Evolutionary conservation across 2,113 vertebrate genomes (phyloP).

Genomic region (Coryphaenoides rupestris): DNA sequence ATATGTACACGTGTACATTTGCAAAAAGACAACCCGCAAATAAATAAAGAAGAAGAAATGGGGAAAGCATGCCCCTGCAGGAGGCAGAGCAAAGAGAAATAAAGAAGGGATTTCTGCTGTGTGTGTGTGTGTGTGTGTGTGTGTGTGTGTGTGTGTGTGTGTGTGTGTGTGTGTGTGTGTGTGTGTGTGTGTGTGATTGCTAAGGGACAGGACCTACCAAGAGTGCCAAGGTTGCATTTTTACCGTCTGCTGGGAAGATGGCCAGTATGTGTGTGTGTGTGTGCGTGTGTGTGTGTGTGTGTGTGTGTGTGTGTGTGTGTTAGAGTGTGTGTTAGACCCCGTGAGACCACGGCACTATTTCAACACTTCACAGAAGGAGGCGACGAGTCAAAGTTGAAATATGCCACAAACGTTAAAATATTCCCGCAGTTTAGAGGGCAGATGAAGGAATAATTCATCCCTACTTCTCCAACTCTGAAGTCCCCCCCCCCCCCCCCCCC

Average conservation of each 20-base stretch:
- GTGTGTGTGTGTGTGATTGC: constrained; percentile 29
- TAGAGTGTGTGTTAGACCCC: no score
- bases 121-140: constrained; percentile 13
- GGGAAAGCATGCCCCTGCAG: no score
- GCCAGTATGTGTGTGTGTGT: constrained; percentile 31
- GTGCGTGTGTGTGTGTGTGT: no score
- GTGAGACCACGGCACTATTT: constrained; percentile 31
- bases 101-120: not conserved
- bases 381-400: constrained; percentile 47
- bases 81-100: not conserved
- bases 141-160: constrained; percentile 12
- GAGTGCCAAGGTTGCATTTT: constrained; percentile 59
- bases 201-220: constrained; percentile 45
- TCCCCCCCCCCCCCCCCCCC: not conserved
- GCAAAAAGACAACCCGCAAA: not conserved
- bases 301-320: no score
- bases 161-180: not conserved
- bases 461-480: not conserved
- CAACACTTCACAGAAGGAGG: constrained; percentile 42
- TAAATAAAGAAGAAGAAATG: not conserved
- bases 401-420: constrained; percentile 16
- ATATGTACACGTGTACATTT: no score
- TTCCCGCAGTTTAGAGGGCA: constrained; percentile 34
- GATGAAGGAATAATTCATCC: constrained; percentile 40
- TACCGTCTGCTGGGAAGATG: constrained; percentile 50